Percentiles rank a stretch among this genome's conserved stretches.
phyloP scores from a whole-genome alignment of 2,888 invertebrate species.

The Gymnosoma rotundatum region DNA sequence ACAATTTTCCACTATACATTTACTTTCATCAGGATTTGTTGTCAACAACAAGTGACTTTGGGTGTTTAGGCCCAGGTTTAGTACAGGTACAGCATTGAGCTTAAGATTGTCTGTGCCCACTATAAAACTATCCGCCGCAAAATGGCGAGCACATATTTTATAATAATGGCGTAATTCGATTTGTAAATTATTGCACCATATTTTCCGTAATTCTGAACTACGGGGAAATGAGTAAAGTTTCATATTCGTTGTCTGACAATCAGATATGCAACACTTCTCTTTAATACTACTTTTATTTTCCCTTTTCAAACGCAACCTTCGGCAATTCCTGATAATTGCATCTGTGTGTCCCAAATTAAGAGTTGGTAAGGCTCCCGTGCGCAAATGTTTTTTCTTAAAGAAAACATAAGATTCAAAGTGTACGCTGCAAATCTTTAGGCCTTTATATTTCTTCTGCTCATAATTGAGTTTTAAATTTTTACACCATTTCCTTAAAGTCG shows the following conservation, averaged over 20 bases:
- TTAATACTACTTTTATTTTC: conserved; percentile 9
- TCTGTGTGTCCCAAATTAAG: conserved; percentile 59
- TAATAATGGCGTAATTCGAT: conserved; percentile 49
- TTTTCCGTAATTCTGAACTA: conserved; percentile 54
- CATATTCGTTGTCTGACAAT: conserved; percentile 15
- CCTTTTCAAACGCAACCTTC: conserved; percentile 38
- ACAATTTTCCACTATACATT: conserved; percentile 63
- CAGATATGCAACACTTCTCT: conserved; percentile 43
- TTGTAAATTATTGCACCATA: conserved; percentile 67
- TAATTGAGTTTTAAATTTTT: conserved; percentile 53
- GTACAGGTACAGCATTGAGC: conserved; percentile 59
- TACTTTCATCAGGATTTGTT: conserved; percentile 25
- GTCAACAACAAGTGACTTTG: conserved; percentile 15
- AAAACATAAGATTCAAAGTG: conserved; percentile 67
- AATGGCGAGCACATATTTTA: conserved; percentile 61
- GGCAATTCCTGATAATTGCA: conserved; percentile 34
- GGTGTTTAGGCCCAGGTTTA: conserved; percentile 44
- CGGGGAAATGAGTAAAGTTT: conserved; percentile 63
- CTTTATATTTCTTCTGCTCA: conserved; percentile 1
- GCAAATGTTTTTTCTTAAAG: conserved; percentile 50
- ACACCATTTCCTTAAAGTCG: conserved; percentile 56
- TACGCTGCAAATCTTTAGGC: conserved; percentile 56
- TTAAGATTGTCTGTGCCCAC: conserved; percentile 50
- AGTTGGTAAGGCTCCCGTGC: conserved; percentile 66
- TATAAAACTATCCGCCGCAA: conserved; percentile 54